phyloP scores from a whole-genome alignment of 2,888 invertebrate genomes.

The Drosophila nr. medialis region DNA sequence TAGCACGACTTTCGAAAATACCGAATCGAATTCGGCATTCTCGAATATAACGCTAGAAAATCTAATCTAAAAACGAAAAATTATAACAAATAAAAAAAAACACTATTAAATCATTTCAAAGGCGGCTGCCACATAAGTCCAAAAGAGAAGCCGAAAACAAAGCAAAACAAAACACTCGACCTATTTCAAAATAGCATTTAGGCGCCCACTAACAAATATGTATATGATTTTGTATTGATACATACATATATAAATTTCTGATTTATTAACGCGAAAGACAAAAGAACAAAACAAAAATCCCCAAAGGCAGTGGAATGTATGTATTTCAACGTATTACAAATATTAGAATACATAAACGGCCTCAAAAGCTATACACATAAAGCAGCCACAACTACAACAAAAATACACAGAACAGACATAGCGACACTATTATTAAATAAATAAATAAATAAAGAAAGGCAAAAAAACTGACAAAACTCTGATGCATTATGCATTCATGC shows the following conservation, averaged over 20 bases:
- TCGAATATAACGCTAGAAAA: conserved; percentile 52
- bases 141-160: conserved; percentile 12
- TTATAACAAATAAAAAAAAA: conserved; percentile 8
- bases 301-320: conserved; percentile 56
- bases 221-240: conserved; percentile 41
- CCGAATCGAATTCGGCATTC: conserved; percentile 73
- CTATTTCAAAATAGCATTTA: conserved; percentile 63
- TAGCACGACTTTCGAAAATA: conserved; percentile 58
- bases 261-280: conserved; percentile 42
- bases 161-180: conserved; percentile 30
- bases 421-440: conserved; percentile 72
- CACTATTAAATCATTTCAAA: conserved; percentile 30
- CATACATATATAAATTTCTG: conserved; percentile 30
- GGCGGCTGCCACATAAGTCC: conserved; percentile 35
- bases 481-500: conserved; percentile 20
- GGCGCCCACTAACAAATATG: conserved; percentile 42
- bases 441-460: conserved; percentile 70
- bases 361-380: conserved; percentile 42
- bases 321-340: conserved; percentile 80
- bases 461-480: conserved; percentile 49
- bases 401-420: conserved; percentile 69
- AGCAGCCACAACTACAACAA: conserved; percentile 53
- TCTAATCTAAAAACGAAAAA: conserved; percentile 35
- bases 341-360: conserved; percentile 68
- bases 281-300: conserved; percentile 33